A percentile compares a stretch with the other conserved stretches of the same genome.
Conservation (phyloP, 2,113 vertebrate species). For the Aptenodytes patagonicus region DNA sequence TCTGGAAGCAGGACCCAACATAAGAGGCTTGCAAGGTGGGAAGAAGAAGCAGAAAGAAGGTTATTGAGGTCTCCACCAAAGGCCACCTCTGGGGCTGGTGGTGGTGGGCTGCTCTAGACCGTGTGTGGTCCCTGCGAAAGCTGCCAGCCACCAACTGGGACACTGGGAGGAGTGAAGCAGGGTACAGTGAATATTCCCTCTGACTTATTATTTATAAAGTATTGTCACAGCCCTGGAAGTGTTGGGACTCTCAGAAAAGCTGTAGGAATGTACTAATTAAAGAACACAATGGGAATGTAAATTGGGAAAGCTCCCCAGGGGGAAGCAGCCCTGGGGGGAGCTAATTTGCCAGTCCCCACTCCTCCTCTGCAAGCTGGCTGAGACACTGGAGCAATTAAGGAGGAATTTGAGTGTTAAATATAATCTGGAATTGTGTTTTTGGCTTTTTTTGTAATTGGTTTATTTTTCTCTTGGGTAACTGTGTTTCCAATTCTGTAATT, state of each 20-base stretch:
- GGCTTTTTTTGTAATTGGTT: slow-evolving; percentile 12
- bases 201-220: slow-evolving; percentile 52
- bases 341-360: slow-evolving; percentile 56
- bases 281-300: slow-evolving; percentile 67
- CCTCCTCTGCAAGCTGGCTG: slow-evolving; percentile 63
- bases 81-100: background rate
- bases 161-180: background rate
- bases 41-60: background rate
- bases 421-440: slow-evolving; percentile 59
- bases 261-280: slow-evolving; percentile 69
- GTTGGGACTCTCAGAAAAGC: slow-evolving; percentile 62
- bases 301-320: slow-evolving; percentile 58
- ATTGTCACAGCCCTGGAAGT: slow-evolving; percentile 53
- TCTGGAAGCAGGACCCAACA: fast-evolving
- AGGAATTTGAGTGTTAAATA: slow-evolving; percentile 66
- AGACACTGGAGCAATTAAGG: slow-evolving; percentile 58
- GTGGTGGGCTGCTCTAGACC: background rate
- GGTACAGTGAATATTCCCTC: slow-evolving; percentile 28
- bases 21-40: background rate
- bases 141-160: background rate
- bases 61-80: background rate
- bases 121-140: slow-evolving; percentile 49
- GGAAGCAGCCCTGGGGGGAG: slow-evolving; percentile 44
- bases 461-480: slow-evolving; percentile 57
- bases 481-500: slow-evolving; percentile 39